phyloP scores from a whole-genome alignment of 2,888 invertebrate genomes.

The Nephrotoma appendiculata region DNA sequence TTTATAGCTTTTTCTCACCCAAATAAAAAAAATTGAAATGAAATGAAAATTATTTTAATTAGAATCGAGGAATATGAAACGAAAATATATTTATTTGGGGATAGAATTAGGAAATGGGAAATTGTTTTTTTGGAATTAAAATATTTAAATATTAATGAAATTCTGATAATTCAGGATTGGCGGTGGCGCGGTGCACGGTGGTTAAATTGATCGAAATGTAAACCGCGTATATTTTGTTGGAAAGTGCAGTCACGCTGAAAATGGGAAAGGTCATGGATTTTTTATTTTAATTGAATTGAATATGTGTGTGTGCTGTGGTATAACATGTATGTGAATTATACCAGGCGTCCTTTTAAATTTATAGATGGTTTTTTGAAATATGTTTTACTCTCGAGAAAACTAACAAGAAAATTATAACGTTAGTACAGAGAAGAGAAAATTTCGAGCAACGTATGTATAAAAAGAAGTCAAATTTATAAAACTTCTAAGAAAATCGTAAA shows the following conservation, averaged over 20 bases:
- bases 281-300: background rate
- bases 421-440: background rate
- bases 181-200: background rate
- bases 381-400: background rate
- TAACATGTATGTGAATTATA: background rate
- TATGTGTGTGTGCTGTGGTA: background rate
- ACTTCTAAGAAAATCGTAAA: background rate
- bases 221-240: background rate
- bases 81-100: background rate
- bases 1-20: background rate
- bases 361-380: background rate
- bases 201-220: background rate
- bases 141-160: background rate
- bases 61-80: background rate
- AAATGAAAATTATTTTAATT: background rate
- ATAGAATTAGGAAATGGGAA: background rate
- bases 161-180: background rate
- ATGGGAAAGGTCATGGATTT: background rate
- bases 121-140: background rate
- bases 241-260: background rate
- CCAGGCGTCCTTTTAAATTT: background rate
- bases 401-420: background rate
- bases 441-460: background rate
- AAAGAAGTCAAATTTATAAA: background rate
- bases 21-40: background rate